Evolutionary conservation across 2,113 vertebrate genomes (phyloP), one percentile per base, ranked within the genome.

Genomic region (Gobius niger): DNA sequence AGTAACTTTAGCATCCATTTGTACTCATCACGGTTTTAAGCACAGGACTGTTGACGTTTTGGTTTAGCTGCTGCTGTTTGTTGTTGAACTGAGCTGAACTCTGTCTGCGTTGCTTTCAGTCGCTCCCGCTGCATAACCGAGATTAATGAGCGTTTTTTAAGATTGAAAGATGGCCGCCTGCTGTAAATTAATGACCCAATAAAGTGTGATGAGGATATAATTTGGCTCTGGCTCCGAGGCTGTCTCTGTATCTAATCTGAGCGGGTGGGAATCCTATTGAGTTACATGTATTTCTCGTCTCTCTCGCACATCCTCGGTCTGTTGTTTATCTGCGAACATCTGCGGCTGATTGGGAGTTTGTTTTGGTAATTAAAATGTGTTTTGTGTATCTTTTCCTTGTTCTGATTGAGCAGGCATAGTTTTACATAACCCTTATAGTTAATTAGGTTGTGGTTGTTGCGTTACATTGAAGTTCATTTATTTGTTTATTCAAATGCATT

Each of bases 351-450:
- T 72, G 68, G 68, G 24, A 66, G 65, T 82, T 85, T 83, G 68
- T 85, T 84, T 85, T 88, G 57, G 62, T 76, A 67, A 75, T 83
- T 63, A n/a, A 71, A 67, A 68, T 81, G 83, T 82, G 77, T 81
- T 82, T 78, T 57, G 47, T 75, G 66, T 70, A 65, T 77, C 71
- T 60, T 47, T 61, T 57, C 6, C 34, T 68, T 24, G 44, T 50
- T 74, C 70, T 69, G 67, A 66, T 65, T 78, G 65, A 71, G 64
- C 60, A 54, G 51, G 11, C 40, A 46, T 19, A 24, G 8, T 16
- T 61, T 69, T n/a, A 9, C 56, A 63, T 59, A 44, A 53, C 42
- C 16, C 63, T 59, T 19, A 63, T 61, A 57, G 16, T 59, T 62
- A n/a, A 46, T 70, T 18, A 19, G 46, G 7, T 24, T 70, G 51